phyloP scores from a whole-genome alignment of 1,140 invertebrate genomes.

The Fopius arisanus region DNA sequence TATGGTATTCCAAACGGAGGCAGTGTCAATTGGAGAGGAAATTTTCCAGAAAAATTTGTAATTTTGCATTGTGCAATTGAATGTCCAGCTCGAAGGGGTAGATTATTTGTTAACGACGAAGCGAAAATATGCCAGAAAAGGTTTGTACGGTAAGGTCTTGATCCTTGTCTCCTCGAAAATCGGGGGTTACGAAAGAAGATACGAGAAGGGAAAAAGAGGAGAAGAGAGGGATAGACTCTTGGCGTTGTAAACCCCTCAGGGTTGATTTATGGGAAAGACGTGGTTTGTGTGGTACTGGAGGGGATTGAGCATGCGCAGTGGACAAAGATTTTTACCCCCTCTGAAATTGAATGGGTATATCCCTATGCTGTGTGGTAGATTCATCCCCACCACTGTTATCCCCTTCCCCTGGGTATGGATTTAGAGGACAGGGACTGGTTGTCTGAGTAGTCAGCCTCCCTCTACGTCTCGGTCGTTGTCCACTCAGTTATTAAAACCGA shows the following conservation, averaged over 20 bases:
- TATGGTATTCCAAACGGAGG: too few relatives aligned
- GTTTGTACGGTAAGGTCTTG: conserved; percentile 26
- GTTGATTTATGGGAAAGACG: conserved; percentile 50
- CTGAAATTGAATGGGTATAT: conserved; percentile 24
- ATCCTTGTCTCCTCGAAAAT: conserved; percentile 32
- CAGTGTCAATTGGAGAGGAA: too few relatives aligned
- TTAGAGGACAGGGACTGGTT: conserved; percentile 18
- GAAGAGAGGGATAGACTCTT: conserved; percentile 19
- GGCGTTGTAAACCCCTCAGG: conserved; percentile 41
- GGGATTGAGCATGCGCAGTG: conserved; percentile 52
- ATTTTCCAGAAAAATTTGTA: too few relatives aligned
- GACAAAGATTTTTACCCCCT: conserved; percentile 13
- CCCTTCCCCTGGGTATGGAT: not conserved
- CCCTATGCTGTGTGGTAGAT: conserved; percentile 12
- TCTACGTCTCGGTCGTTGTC: conserved; percentile 51
- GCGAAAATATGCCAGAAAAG: conserved; percentile 41
- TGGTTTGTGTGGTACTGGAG: conserved; percentile 31
- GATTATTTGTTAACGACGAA: not conserved
- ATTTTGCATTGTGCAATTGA: too few relatives aligned
- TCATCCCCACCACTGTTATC: conserved; percentile 25
- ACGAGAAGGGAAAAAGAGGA: not conserved
- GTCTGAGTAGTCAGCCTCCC: conserved; percentile 39
- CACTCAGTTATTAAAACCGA: conserved; percentile 62
- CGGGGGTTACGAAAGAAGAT: too few relatives aligned
- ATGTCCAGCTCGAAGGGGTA: not conserved